Conservation (phyloP, 2,888 invertebrate genomes). For the Erannis defoliaria region DNA sequence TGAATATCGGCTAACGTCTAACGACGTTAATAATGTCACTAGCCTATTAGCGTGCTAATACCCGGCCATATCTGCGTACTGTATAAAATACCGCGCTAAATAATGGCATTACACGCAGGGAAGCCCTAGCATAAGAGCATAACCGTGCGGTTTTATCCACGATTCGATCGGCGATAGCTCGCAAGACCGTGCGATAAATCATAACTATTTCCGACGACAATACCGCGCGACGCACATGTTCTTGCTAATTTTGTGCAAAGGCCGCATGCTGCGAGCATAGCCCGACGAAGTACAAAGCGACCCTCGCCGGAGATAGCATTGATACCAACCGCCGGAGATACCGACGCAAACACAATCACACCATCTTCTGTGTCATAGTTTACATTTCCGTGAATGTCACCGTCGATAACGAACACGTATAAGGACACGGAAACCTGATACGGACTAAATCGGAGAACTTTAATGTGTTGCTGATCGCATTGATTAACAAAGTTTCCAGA, state of each 20-base stretch:
- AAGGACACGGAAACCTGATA: slow-evolving; percentile 38
- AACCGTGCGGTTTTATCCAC: slow-evolving; percentile 43
- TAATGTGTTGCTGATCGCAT: slow-evolving; percentile 42
- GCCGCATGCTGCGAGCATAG: slow-evolving; percentile 67
- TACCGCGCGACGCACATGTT: slow-evolving; percentile 71
- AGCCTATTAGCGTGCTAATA: too few species aligned
- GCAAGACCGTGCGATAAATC: slow-evolving; percentile 64
- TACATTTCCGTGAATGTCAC: slow-evolving; percentile 46
- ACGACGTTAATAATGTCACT: too few species aligned
- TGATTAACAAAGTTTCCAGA: slow-evolving; percentile 42
- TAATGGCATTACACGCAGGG: too few species aligned
- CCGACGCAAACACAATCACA: slow-evolving; percentile 42
- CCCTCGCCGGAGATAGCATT: slow-evolving; percentile 34
- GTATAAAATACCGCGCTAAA: too few species aligned
- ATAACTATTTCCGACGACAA: slow-evolving; percentile 62
- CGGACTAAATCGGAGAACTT: slow-evolving; percentile 38
- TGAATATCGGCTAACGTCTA: too few species aligned
- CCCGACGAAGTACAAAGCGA: slow-evolving; percentile 41
- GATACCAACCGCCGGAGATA: slow-evolving; percentile 39
- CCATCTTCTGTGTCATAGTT: slow-evolving; percentile 40
- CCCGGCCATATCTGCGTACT: too few species aligned
- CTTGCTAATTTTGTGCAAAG: slow-evolving; percentile 68
- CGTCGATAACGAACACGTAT: slow-evolving; percentile 40
- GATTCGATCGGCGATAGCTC: slow-evolving; percentile 58
- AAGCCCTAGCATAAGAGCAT: too few species aligned